A percentile compares a stretch with the other conserved stretches of the same genome.
Conservation (phyloP, 2,113 vertebrate species). For the Ptyas mucosa region DNA sequence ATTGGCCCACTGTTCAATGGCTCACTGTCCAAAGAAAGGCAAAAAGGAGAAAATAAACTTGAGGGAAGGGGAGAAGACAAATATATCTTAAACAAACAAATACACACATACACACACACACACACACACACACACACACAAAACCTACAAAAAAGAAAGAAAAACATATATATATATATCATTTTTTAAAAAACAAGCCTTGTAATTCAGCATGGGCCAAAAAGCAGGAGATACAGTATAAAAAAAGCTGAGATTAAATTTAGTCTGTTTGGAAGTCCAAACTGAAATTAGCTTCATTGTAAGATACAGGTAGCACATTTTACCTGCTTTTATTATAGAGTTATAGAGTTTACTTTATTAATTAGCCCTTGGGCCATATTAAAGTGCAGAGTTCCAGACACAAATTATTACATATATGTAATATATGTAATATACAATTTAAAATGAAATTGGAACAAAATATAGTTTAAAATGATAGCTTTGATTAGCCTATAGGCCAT, state of each 20-base stretch:
- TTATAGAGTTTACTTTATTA: not conserved
- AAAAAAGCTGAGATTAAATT: not conserved
- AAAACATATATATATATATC: not conserved
- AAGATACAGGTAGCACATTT: not conserved
- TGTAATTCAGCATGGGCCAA: not conserved
- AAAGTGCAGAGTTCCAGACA: no score
- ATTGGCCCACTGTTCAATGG: not conserved
- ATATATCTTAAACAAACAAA: not conserved
- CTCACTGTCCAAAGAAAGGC: not conserved
- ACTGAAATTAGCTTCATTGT: not conserved
- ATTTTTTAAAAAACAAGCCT: not conserved
- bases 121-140: no score
- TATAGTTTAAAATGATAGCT: no score
- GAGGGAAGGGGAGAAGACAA: not conserved
- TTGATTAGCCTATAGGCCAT: no score
- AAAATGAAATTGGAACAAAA: no score
- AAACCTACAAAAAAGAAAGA: no score
- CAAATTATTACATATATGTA: no score
- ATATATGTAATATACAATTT: no score
- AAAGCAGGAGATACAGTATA: not conserved
- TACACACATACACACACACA: no score
- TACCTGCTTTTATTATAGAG: not conserved
- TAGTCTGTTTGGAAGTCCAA: not conserved
- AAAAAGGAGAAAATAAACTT: not conserved
- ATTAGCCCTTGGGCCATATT: no score